phyloP scores from a whole-genome alignment of 37 sponge, comb jelly and placozoan species.

The Corticium candelabrum region DNA sequence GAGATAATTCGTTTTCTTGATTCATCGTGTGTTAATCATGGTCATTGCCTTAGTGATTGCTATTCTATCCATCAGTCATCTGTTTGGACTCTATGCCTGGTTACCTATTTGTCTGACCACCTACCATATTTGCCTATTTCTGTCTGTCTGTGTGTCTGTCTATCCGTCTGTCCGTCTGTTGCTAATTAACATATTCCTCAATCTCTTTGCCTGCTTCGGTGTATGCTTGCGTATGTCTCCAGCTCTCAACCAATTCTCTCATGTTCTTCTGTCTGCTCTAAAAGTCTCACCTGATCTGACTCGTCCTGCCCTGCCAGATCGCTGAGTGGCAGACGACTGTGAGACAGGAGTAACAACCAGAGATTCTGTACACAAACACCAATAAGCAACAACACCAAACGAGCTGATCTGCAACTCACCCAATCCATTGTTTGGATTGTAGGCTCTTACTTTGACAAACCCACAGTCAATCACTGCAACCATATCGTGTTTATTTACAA shows the following conservation, averaged over 20 bases:
- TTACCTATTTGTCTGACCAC: no score
- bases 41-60: no score
- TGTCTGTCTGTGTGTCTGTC: no score
- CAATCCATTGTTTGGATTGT: constrained; percentile 45
- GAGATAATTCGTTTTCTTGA: not conserved
- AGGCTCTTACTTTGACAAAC: constrained; percentile 77
- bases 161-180: no score
- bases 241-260: not conserved
- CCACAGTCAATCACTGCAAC: constrained; percentile 81
- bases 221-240: no score
- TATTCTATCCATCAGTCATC: no score
- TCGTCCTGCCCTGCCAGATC: constrained; percentile 85
- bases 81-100: no score
- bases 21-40: no score
- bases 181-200: no score
- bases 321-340: constrained; percentile 75
- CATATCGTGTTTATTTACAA: not conserved
- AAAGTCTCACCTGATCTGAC: constrained; percentile 73
- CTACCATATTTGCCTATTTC: no score
- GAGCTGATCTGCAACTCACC: constrained; percentile 25
- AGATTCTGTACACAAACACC: constrained; percentile 39
- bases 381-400: not conserved
- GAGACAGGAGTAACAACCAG: constrained; percentile 75
- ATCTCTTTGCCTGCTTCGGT: no score
- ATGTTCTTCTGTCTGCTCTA: constrained; percentile 52